Conservation (phyloP, 2,888 invertebrate genomes). For the Onthophagus sagittarius region DNA sequence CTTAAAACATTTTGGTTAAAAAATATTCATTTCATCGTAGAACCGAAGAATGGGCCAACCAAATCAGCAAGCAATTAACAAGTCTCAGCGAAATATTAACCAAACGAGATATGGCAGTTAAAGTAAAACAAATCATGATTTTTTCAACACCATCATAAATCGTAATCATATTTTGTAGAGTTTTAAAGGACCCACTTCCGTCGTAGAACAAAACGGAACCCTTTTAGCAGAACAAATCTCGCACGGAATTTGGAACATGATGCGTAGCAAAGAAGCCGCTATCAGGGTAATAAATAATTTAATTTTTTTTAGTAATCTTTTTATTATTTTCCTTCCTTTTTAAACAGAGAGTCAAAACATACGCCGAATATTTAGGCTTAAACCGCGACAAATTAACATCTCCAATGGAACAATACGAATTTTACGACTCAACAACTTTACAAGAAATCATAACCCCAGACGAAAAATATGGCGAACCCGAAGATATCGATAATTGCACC, state of each 20-base stretch:
- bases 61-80: conserved; percentile 48
- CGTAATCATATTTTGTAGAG: conserved; percentile 31
- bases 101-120: conserved; percentile 68
- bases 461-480: conserved; percentile 19
- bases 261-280: conserved; percentile 80
- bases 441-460: conserved; percentile 40
- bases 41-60: conserved; percentile 1
- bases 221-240: conserved; percentile 76
- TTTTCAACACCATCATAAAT: neutral
- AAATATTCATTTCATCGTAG: neutral
- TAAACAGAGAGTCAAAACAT: conserved; percentile 41
- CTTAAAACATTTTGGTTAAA: too few relatives aligned
- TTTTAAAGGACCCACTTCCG: conserved; percentile 32
- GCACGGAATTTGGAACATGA: conserved; percentile 76
- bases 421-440: conserved; percentile 68
- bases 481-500: conserved; percentile 17
- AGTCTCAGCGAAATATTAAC: conserved; percentile 74
- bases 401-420: conserved; percentile 56
- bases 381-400: conserved; percentile 35
- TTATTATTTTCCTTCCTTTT: conserved; percentile 54
- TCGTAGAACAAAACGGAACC: conserved; percentile 67
- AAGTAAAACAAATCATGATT: conserved; percentile 51
- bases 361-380: conserved; percentile 42
- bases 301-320: neutral
- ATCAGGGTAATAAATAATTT: conserved; percentile 51